A percentile compares a stretch with the other conserved stretches of the same genome.
These are phyloP conservation scores for Falco peregrinus DNA, from an alignment of 2,797 vertebrate species.

Conservation along the genomic window DNA sequence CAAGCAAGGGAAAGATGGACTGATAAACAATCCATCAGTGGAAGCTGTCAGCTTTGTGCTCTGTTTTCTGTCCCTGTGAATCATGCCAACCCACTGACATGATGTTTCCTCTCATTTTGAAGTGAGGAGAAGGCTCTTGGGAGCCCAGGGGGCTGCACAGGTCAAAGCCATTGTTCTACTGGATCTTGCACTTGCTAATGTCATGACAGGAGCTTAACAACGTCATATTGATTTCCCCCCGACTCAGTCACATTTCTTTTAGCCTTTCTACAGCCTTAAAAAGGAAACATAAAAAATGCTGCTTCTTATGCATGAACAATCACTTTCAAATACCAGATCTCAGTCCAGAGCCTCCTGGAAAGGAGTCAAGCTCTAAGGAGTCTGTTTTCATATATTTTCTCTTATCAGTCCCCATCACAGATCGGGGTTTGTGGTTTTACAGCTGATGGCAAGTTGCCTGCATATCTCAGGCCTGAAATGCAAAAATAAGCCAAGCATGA, in stretches of 20 bases:
- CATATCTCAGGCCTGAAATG: conserved; percentile 46
- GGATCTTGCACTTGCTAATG: not conserved
- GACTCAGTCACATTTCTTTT: not conserved
- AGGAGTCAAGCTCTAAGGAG: conserved; percentile 54
- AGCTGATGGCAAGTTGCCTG: conserved; percentile 51
- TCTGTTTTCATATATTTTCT: conserved; percentile 50
- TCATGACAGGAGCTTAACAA: not conserved
- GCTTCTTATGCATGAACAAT: conserved; percentile 47
- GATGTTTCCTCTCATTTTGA: conserved; percentile 37
- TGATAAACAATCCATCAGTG: not conserved
- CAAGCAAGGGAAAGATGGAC: not conserved
- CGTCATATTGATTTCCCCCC: not conserved
- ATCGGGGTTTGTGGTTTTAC: conserved; percentile 26
- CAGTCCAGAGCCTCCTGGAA: conserved; percentile 55
- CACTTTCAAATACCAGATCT: conserved; percentile 56
- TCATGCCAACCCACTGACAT: not conserved
- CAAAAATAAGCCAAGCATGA: conserved; percentile 52
- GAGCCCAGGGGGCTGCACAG: not conserved
- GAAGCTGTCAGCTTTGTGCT: conserved; percentile 3
- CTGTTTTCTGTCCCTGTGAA: conserved; percentile 30
- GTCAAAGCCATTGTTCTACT: conserved; percentile 47
- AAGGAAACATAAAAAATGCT: conserved; percentile 13
- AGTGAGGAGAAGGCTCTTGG: not conserved
- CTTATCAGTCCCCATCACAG: conserved; percentile 29
- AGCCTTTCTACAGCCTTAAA: conserved; percentile 22